Evolutionary conservation across 2,797 vertebrate genomes (phyloP), one percentile per base, ranked within the genome.

Genomic region (Poecile montanus): DNA sequence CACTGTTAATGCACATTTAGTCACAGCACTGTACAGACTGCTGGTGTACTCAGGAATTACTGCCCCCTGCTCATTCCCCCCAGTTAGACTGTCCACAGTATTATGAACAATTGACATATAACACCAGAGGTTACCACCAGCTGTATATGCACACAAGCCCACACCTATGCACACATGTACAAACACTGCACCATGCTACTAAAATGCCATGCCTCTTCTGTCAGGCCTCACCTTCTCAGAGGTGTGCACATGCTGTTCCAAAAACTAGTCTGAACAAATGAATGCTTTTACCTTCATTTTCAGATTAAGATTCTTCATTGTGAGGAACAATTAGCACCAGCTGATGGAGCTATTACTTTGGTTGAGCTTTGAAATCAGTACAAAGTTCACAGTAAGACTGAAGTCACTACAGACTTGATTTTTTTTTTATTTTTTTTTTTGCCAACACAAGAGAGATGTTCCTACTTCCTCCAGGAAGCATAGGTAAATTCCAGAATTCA

Each of bases 401-500:
- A 87, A 89, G 71, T 76, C 40, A 56, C 51, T 51, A 40, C 22
- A 82, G 62, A 78, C 47, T 73, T 84, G 30, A 74, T 61, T 26
- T 91, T 93, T 72, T 42, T 53, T 91, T 93, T 67, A 8, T 36
- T 36, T 36, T 36, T 40, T 40, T 40, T 40, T 56, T 53, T 89
- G 80, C 71, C 83, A 76, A 56, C 48, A 74, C 45, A 85, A 76
- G 57, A 95, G 63, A 38, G 63, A 73, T 2, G 10, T 70, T 85
- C 45, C 71, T 76, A 36, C 38, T 85, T 92, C 61, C 71, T 89
- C 47, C 38, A 66, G 27, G 38, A 93, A 80, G 81, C 47, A 34
- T 25, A 84, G 88, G 87, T 89, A 54, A 78, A 75, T 66, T 88
- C 51, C 54, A 86, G 51, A 85, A 89, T 87, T 87, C 74, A 92